Conservation (phyloP, 2,888 invertebrate species). For the Bimastos eiseni region DNA sequence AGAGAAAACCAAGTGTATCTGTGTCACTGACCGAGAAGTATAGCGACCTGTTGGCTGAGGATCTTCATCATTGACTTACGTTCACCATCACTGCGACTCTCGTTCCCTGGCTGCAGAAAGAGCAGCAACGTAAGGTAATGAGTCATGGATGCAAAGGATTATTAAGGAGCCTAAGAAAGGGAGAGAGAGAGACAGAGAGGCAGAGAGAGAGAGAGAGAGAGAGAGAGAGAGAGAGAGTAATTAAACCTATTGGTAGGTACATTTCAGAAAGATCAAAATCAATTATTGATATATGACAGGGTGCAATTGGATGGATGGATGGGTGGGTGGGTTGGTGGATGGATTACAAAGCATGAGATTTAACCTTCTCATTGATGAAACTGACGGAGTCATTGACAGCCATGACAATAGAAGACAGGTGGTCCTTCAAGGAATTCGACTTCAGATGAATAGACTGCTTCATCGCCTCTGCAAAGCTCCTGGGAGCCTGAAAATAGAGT, state of each 20-base stretch:
- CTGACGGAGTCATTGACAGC: conserved; percentile 55
- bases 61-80: neutral
- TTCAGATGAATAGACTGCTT: conserved; percentile 48
- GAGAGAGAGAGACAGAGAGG: too few relatives aligned
- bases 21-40: neutral
- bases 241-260: too few relatives aligned
- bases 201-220: too few relatives aligned
- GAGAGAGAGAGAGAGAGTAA: too few relatives aligned
- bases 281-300: too few relatives aligned
- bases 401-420: conserved; percentile 54
- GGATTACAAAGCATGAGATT: neutral
- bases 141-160: neutral
- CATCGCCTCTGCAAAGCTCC: conserved; percentile 54
- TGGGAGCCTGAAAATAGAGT: conserved; percentile 50
- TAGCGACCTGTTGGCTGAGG: neutral
- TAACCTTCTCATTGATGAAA: conserved; percentile 48
- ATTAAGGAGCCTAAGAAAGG: too few relatives aligned
- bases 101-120: neutral
- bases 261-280: too few relatives aligned
- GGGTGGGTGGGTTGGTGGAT: neutral
- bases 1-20: too few relatives aligned
- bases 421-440: conserved; percentile 48
- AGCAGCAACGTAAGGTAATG: neutral
- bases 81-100: neutral
- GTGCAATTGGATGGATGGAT: too few relatives aligned